A percentile compares a stretch with the other conserved stretches of the same genome.
Conservation (phyloP, 2,888 invertebrate species). For the Uropetala carovei region DNA sequence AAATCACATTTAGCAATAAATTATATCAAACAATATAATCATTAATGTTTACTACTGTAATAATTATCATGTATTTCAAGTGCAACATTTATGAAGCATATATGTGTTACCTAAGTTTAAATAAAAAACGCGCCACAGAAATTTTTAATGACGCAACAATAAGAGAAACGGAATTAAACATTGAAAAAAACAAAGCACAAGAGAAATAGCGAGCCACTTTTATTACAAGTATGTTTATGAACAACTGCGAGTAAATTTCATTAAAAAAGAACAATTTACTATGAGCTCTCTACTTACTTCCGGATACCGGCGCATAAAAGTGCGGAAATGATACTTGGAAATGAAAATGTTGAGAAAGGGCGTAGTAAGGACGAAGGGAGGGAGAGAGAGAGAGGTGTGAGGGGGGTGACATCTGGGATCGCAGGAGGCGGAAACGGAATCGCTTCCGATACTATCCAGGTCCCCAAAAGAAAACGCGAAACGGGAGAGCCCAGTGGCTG, state of each 20-base stretch:
- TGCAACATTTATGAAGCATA: too few relatives aligned
- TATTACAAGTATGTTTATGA: not conserved
- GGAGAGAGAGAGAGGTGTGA: not conserved
- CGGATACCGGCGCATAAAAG: not conserved
- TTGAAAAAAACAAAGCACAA: too few relatives aligned
- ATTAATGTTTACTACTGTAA: too few relatives aligned
- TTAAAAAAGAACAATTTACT: not conserved
- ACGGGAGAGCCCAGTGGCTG: not conserved
- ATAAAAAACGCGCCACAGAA: too few relatives aligned
- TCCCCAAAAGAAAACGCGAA: not conserved
- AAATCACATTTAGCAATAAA: too few relatives aligned
- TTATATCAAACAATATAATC: too few relatives aligned
- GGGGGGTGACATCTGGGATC: not conserved
- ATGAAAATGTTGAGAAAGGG: not conserved
- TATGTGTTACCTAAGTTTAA: too few relatives aligned
- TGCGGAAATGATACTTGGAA: not conserved
- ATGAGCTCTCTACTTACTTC: not conserved
- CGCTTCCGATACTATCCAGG: not conserved
- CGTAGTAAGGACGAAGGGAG: not conserved
- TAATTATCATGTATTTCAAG: too few relatives aligned
- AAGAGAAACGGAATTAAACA: too few relatives aligned
- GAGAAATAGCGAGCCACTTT: not conserved
- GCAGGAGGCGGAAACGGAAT: not conserved
- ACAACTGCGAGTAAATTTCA: not conserved
- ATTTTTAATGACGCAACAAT: too few relatives aligned